phyloP scores from a whole-genome alignment of 2,797 vertebrate genomes.

The Micrastur ruficollis region DNA sequence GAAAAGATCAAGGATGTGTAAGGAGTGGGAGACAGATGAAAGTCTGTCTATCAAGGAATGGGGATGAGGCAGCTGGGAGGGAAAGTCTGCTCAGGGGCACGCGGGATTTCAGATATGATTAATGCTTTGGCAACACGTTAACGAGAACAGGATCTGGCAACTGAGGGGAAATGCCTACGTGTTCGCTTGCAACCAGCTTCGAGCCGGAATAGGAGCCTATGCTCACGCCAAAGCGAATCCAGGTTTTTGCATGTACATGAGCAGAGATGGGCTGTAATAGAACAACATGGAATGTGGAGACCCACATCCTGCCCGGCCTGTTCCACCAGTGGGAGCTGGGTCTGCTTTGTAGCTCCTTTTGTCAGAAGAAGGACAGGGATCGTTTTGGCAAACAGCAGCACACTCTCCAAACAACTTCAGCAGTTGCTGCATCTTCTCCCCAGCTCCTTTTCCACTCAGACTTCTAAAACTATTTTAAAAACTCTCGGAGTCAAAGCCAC shows the following conservation, averaged over 20 bases:
- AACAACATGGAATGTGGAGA: background rate
- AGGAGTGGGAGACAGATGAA: background rate
- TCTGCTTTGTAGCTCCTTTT: background rate
- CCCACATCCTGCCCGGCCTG: fast-evolving
- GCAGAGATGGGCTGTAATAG: background rate
- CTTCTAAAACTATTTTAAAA: background rate
- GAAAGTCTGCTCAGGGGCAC: background rate
- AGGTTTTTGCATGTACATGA: background rate
- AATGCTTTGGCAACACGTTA: constrained; percentile 20
- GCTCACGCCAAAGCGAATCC: background rate
- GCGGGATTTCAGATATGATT: constrained; percentile 3
- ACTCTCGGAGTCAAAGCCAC: background rate
- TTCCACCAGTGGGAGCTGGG: background rate
- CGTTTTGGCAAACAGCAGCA: background rate
- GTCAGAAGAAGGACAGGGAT: background rate
- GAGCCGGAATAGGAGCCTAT: background rate
- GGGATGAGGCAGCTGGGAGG: constrained; percentile 23
- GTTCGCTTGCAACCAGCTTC: background rate
- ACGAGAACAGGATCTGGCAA: constrained; percentile 13
- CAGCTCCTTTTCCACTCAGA: background rate
- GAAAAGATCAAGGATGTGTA: background rate
- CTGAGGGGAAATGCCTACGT: constrained; percentile 19
- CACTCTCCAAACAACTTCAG: background rate
- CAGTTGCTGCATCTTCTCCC: background rate
- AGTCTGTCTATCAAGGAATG: constrained; percentile 28